Conservation (phyloP, 2,797 vertebrate species). For the Vireo griseus region DNA sequence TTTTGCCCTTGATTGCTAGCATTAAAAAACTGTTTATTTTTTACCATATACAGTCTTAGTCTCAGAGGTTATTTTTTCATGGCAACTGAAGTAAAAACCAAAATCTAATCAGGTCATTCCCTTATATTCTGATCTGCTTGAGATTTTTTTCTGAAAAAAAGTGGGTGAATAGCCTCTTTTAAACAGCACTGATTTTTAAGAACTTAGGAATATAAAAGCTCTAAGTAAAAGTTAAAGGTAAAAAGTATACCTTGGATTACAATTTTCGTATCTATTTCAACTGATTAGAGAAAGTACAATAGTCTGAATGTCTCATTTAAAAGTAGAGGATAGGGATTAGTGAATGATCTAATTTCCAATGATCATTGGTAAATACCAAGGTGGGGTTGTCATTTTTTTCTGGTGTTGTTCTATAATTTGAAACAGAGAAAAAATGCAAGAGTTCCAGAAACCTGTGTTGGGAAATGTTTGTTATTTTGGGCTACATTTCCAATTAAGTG, state of each 20-base stretch:
- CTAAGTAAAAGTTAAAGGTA: background rate
- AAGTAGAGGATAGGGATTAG: background rate
- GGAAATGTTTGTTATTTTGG: background rate
- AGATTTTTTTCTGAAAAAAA: background rate
- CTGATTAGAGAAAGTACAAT: background rate
- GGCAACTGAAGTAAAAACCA: background rate
- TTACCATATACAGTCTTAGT: background rate
- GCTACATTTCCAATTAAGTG: background rate
- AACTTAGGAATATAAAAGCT: background rate
- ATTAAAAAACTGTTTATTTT: background rate
- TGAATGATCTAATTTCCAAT: background rate
- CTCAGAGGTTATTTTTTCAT: background rate
- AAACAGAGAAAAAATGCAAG: background rate
- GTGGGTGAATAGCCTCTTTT: background rate
- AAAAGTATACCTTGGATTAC: background rate
- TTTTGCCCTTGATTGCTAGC: background rate
- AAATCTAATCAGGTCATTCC: background rate
- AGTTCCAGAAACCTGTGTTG: background rate
- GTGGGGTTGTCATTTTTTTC: background rate
- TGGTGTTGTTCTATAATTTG: background rate
- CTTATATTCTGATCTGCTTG: background rate
- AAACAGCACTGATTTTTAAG: background rate
- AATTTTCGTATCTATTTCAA: background rate
- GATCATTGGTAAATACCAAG: background rate
- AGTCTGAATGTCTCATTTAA: background rate